A percentile compares a stretch with the other conserved stretches of the same genome.
These are phyloP conservation scores for Oscheius sp. DNA, from an alignment of 2,888 invertebrate species.

Conservation along the genomic window DNA sequence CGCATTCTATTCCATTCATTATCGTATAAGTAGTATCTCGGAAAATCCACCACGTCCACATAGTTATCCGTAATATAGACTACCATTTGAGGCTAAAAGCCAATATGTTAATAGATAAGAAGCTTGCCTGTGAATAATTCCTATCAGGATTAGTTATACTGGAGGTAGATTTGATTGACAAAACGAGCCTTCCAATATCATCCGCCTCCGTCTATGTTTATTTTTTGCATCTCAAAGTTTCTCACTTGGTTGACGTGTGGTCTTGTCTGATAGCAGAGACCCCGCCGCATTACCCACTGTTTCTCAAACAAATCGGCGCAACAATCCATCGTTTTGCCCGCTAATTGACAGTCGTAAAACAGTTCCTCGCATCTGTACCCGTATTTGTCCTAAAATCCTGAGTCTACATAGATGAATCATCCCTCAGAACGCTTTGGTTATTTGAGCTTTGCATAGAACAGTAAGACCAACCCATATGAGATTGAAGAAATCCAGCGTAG, in stretches of 20 bases:
- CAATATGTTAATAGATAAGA: not conserved
- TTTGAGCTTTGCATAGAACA: conserved; percentile 12
- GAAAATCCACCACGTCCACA: conserved; percentile 64
- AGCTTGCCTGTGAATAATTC: conserved; percentile 58
- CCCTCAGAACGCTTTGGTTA: not conserved
- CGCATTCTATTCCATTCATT: conserved; percentile 65
- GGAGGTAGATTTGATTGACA: conserved; percentile 58
- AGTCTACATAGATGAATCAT: conserved; percentile 2
- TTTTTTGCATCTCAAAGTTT: not conserved
- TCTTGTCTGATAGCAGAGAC: conserved; percentile 63
- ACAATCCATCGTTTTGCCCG: conserved; percentile 58
- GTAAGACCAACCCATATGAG: conserved; percentile 48
- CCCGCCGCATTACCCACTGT: conserved; percentile 61
- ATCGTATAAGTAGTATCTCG: conserved; percentile 64
- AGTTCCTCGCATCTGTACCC: conserved; percentile 66
- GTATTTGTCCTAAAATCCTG: conserved; percentile 52
- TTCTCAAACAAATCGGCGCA: conserved; percentile 59
- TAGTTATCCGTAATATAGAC: conserved; percentile 67
- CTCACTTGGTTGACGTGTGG: conserved; percentile 57
- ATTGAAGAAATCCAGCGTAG: conserved; percentile 56
- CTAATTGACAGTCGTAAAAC: conserved; percentile 61
- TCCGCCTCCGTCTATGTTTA: conserved; percentile 64
- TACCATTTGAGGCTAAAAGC: conserved; percentile 59
- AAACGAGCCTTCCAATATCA: conserved; percentile 63
- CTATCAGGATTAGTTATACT: conserved; percentile 54